Conservation (phyloP, 2,113 vertebrate species). For the Gallinago media region DNA sequence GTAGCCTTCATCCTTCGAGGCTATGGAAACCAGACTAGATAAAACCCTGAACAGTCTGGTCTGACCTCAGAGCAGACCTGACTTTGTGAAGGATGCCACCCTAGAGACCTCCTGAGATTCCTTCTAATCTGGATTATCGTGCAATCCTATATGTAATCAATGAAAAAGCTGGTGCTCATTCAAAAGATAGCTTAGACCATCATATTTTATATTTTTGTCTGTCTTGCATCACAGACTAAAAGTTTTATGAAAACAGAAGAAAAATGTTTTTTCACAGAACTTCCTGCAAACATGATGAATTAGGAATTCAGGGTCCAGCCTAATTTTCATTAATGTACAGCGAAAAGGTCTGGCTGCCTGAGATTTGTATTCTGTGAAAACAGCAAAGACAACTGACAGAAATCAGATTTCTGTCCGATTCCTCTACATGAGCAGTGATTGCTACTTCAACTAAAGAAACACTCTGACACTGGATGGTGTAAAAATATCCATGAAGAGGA, state of each 20-base stretch:
- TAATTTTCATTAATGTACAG: not conserved
- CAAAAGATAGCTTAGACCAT: not conserved
- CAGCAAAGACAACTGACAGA: not conserved
- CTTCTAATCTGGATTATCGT: not conserved
- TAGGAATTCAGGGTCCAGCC: not conserved
- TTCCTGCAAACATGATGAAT: not conserved
- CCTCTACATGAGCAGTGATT: not conserved
- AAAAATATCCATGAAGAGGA: constrained; percentile 35
- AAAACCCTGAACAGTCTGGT: not conserved
- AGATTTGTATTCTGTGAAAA: not conserved
- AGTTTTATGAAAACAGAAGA: not conserved
- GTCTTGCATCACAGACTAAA: not conserved
- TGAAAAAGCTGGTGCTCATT: not conserved
- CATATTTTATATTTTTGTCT: not conserved
- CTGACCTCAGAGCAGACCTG: not conserved
- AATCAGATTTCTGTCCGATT: not conserved
- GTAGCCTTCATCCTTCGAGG: accelerated
- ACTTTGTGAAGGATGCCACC: not conserved
- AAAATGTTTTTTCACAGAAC: not conserved
- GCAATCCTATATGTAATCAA: not conserved
- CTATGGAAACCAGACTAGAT: not conserved
- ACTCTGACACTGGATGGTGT: not conserved
- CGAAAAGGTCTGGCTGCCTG: not conserved
- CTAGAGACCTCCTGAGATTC: not conserved
- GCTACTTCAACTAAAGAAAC: not conserved